phyloP scores from a whole-genome alignment of 2,888 invertebrate species.

The Ectobius pallidus region DNA sequence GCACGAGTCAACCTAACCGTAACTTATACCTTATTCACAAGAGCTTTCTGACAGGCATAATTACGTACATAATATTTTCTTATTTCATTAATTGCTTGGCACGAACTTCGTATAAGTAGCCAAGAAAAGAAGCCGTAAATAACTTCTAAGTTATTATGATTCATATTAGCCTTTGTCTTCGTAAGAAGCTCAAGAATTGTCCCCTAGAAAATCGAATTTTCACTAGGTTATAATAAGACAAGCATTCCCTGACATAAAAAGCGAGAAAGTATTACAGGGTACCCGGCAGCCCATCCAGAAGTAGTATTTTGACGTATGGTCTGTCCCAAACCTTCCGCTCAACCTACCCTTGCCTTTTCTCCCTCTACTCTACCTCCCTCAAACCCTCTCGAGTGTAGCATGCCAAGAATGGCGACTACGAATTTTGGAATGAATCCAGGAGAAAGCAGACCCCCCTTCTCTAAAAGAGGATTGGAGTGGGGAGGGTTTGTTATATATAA shows the following conservation, averaged over 20 bases:
- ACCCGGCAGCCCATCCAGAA: neutral
- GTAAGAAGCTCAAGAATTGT: neutral
- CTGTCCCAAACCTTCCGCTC: neutral
- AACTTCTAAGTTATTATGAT: neutral
- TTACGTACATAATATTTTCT: too few species aligned
- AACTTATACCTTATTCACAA: too few species aligned
- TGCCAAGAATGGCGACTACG: slow-evolving; percentile 1
- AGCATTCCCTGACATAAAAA: neutral
- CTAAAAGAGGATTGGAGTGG: neutral
- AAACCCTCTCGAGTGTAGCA: neutral
- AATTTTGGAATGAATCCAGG: neutral
- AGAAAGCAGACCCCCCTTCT: neutral
- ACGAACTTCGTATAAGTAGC: too few species aligned
- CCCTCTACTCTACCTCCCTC: neutral
- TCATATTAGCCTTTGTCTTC: neutral
- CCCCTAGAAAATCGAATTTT: neutral
- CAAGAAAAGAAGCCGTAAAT: neutral
- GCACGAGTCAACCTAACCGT: too few species aligned
- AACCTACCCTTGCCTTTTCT: too few species aligned
- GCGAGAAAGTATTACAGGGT: neutral
- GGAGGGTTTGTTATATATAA: neutral
- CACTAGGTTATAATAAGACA: slow-evolving; percentile 1
- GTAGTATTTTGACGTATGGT: neutral
- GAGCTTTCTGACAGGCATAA: too few species aligned
- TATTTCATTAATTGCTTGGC: too few species aligned